A percentile compares a stretch with the other conserved stretches of the same genome.
phyloP scores from a whole-genome alignment of 1,140 invertebrate species.

The Drosophila oshimai region DNA sequence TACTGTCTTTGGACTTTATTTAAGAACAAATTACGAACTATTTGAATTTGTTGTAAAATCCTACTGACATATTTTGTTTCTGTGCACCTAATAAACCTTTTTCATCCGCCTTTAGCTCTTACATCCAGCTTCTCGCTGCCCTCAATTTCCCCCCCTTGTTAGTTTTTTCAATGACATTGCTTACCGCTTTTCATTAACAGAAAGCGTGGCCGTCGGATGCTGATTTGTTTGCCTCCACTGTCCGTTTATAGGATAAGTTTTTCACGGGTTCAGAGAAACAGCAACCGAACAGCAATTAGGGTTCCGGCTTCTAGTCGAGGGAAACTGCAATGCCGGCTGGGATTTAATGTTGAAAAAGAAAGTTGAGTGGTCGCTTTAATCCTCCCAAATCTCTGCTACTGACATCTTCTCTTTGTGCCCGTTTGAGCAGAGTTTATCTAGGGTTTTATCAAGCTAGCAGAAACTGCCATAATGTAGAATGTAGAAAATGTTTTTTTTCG shows the following conservation, averaged over 20 bases:
- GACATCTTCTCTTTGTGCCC: constrained; percentile 21
- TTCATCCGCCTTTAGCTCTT: neutral
- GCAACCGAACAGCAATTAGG: constrained; percentile 38
- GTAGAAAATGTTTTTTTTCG: neutral
- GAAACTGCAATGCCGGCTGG: constrained; percentile 14
- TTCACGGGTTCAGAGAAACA: neutral
- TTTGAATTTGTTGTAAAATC: too few relatives aligned
- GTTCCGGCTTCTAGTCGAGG: constrained; percentile 1
- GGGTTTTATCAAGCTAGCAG: neutral
- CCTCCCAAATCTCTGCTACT: constrained; percentile 4
- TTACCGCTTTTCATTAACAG: constrained; percentile 34
- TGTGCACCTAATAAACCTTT: neutral
- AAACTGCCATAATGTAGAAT: neutral
- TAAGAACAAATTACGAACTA: too few relatives aligned
- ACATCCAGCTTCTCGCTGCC: neutral
- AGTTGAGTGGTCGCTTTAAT: constrained; percentile 24
- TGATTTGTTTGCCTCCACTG: constrained; percentile 31
- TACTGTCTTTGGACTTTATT: too few relatives aligned
- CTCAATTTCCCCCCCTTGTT: neutral
- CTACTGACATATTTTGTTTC: neutral
- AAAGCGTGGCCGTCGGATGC: constrained; percentile 4
- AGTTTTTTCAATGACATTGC: neutral
- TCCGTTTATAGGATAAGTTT: constrained; percentile 48
- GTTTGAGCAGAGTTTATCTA: constrained; percentile 23
- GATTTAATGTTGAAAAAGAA: constrained; percentile 20